phyloP scores from a whole-genome alignment of 2,113 vertebrate genomes.

The Centropristis striata region DNA sequence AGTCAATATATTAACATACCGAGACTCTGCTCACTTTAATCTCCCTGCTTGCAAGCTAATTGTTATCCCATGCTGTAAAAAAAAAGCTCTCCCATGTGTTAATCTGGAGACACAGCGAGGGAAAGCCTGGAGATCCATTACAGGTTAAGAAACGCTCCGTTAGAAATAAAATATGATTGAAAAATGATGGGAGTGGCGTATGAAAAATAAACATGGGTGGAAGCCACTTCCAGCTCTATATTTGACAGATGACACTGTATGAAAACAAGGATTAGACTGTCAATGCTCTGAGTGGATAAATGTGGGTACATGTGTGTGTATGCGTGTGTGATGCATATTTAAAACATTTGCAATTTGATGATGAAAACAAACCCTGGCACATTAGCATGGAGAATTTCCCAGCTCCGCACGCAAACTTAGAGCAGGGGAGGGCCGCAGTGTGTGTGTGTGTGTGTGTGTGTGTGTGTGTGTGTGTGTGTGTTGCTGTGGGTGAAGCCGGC shows the following conservation, averaged over 20 bases:
- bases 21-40: slow-evolving; percentile 18
- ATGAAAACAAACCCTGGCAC: slow-evolving; percentile 84
- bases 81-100: slow-evolving; percentile 35
- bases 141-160: slow-evolving; percentile 23
- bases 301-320: slow-evolving; percentile 26
- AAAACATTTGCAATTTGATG: slow-evolving; percentile 84
- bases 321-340: slow-evolving; percentile 76
- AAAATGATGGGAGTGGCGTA: slow-evolving; percentile 57
- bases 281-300: slow-evolving; percentile 52
- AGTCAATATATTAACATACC: neutral
- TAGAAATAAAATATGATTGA: slow-evolving; percentile 54
- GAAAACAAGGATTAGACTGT: slow-evolving; percentile 72
- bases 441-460: too few species aligned
- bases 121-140: slow-evolving; percentile 17
- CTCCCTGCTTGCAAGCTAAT: slow-evolving; percentile 24
- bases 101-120: slow-evolving; percentile 20
- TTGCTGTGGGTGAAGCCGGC: slow-evolving; percentile 70
- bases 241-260: slow-evolving; percentile 67
- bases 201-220: slow-evolving; percentile 66
- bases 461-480: too few species aligned
- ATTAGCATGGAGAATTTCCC: slow-evolving; percentile 80
- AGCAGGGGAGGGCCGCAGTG: slow-evolving; percentile 67
- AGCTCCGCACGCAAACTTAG: slow-evolving; percentile 80
- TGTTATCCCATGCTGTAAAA: slow-evolving; percentile 39
- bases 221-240: slow-evolving; percentile 56